These are phyloP conservation scores for Gnatocerus cornutus DNA, from an alignment of 2,888 invertebrate species.

Conservation along the genomic window DNA sequence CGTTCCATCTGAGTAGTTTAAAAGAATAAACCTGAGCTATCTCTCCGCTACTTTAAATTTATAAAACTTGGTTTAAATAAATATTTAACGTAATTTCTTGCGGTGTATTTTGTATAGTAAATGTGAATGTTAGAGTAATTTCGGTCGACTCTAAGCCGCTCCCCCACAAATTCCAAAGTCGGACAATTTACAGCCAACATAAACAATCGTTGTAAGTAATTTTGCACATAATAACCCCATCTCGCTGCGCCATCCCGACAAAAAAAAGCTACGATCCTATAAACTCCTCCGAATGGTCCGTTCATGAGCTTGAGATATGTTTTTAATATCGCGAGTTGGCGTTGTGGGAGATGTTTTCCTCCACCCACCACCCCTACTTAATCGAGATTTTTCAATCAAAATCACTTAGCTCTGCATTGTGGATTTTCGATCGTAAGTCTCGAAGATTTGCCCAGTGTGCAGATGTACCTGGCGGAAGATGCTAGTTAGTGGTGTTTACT, in stretches of 20 bases:
- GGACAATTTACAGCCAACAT: conserved; percentile 24
- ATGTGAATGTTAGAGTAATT: too few species aligned
- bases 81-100: too few species aligned
- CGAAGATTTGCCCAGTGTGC: conserved; percentile 32
- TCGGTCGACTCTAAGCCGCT: too few species aligned
- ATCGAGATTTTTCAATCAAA: conserved; percentile 44
- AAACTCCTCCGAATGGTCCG: conserved; percentile 9
- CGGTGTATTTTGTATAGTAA: too few species aligned
- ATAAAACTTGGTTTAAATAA: too few species aligned
- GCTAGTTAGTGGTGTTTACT: conserved; percentile 63
- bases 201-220: conserved; percentile 28
- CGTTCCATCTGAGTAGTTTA: too few species aligned
- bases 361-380: conserved; percentile 41
- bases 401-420: conserved; percentile 49
- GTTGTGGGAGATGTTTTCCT: conserved; percentile 1
- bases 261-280: conserved; percentile 13
- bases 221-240: conserved; percentile 36
- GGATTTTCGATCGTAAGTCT: conserved; percentile 57
- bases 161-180: too few species aligned
- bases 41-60: too few species aligned
- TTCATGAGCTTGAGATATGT: conserved; percentile 29
- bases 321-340: conserved; percentile 31
- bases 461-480: conserved; percentile 41
- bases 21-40: too few species aligned
- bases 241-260: background rate